A percentile compares a stretch with the other conserved stretches of the same genome.
phyloP scores from a whole-genome alignment of 2,113 vertebrate genomes.

The Sebastes schlegelii region DNA sequence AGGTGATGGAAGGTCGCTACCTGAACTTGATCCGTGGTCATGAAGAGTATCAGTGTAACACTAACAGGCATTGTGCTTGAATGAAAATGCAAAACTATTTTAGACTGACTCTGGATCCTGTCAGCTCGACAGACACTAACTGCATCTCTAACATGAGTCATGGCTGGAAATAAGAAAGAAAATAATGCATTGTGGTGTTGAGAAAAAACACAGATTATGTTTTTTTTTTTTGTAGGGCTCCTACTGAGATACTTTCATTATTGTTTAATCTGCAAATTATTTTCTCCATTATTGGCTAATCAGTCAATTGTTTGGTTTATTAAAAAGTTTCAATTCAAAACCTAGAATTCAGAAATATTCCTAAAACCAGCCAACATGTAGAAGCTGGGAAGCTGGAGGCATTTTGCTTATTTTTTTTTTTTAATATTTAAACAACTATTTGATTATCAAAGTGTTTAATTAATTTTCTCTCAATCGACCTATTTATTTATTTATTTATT shows the following conservation, averaged over 20 bases:
- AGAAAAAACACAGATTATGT: neutral
- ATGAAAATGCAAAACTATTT: neutral
- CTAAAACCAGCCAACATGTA: neutral
- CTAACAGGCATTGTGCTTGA: neutral
- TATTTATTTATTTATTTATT: neutral
- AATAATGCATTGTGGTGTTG: neutral
- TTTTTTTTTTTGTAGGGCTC: neutral
- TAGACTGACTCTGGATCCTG: neutral
- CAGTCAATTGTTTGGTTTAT: neutral
- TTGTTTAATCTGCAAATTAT: neutral
- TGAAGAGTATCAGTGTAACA: neutral
- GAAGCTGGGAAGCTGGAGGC: neutral
- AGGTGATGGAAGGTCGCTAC: neutral
- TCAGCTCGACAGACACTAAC: neutral
- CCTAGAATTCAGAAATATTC: neutral
- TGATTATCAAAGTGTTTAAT: neutral
- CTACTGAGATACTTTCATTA: neutral
- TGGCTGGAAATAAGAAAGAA: neutral
- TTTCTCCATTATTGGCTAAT: no score
- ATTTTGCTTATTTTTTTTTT: neutral
- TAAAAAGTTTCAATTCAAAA: no score
- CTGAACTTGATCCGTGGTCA: neutral
- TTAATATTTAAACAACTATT: neutral
- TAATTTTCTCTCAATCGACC: neutral
- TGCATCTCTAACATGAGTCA: neutral